A percentile compares a stretch with the other conserved stretches of the same genome.
Evolutionary conservation across 2,113 vertebrate species (phyloP).

Genomic region (Ammodytes dubius): DNA sequence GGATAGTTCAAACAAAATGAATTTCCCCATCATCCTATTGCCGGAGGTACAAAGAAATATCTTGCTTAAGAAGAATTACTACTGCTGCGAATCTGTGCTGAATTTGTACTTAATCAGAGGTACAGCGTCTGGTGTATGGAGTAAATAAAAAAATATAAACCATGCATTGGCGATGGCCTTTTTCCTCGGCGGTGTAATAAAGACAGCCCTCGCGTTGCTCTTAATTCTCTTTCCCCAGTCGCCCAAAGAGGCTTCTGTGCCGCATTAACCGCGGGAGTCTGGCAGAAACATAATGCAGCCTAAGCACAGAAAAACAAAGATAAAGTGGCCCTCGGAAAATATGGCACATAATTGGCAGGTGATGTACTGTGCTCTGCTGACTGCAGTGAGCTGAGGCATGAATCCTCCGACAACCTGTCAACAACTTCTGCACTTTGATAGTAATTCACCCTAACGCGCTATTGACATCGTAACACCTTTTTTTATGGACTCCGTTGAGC

Average conservation of each 20-base stretch:
- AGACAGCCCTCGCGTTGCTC: not conserved
- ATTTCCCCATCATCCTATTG: conserved; percentile 55
- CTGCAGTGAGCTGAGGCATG: conserved; percentile 18
- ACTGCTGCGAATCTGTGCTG: not conserved
- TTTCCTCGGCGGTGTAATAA: conserved; percentile 19
- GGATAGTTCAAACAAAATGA: conserved; percentile 66
- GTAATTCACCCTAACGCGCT: conserved; percentile 42
- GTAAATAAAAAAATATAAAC: conserved; percentile 24
- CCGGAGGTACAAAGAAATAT: conserved; percentile 44
- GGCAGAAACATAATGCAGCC: conserved; percentile 9
- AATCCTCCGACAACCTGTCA: conserved; percentile 42
- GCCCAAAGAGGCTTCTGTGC: not conserved
- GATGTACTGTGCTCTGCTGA: conserved; percentile 25
- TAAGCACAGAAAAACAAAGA: conserved; percentile 40
- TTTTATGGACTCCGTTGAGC: not conserved
- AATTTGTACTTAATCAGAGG: conserved; percentile 37
- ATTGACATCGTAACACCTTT: not conserved
- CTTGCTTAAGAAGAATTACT: conserved; percentile 37
- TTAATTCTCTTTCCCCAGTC: conserved; percentile 19
- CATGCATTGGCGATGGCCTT: conserved; percentile 6
- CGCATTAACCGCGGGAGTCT: not conserved
- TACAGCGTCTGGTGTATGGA: not conserved
- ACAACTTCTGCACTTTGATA: conserved; percentile 25
- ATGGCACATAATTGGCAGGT: conserved; percentile 51
- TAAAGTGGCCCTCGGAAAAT: conserved; percentile 46